Conservation (phyloP, 2,113 vertebrate genomes). For the Gulo gulo region DNA sequence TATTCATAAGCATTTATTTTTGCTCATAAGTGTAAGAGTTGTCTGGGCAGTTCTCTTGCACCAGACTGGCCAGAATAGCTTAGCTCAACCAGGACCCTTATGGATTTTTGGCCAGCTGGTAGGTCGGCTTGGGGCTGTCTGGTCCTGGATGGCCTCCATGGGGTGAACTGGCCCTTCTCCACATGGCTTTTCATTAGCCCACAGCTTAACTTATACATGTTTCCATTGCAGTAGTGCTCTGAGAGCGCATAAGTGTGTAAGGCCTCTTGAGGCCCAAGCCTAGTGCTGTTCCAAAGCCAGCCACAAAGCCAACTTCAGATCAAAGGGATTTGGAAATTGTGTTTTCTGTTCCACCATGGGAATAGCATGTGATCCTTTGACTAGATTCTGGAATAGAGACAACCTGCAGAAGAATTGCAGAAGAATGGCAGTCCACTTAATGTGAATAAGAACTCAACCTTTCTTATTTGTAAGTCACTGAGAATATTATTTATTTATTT, state of each 20-base stretch:
- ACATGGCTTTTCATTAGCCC: neutral
- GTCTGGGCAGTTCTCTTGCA: neutral
- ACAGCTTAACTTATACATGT: neutral
- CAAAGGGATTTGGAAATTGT: neutral
- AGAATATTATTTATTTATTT: neutral
- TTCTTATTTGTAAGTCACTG: neutral
- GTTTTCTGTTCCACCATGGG: neutral
- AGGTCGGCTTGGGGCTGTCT: neutral
- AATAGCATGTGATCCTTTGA: neutral
- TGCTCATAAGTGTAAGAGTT: neutral
- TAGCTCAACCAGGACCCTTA: neutral
- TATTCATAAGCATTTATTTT: neutral
- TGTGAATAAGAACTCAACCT: neutral
- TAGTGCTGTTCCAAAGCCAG: neutral
- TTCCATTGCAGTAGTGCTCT: neutral
- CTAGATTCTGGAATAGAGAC: neutral
- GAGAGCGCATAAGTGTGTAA: neutral
- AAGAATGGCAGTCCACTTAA: neutral
- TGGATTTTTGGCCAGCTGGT: neutral
- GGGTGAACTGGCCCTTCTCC: neutral
- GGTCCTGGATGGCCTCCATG: neutral
- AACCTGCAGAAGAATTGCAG: neutral
- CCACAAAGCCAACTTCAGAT: neutral
- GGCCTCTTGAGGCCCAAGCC: neutral
- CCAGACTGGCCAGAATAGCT: neutral